These are phyloP conservation scores for Syngnathus scovelli DNA, from an alignment of 2,113 vertebrate genomes.

Conservation along the genomic window DNA sequence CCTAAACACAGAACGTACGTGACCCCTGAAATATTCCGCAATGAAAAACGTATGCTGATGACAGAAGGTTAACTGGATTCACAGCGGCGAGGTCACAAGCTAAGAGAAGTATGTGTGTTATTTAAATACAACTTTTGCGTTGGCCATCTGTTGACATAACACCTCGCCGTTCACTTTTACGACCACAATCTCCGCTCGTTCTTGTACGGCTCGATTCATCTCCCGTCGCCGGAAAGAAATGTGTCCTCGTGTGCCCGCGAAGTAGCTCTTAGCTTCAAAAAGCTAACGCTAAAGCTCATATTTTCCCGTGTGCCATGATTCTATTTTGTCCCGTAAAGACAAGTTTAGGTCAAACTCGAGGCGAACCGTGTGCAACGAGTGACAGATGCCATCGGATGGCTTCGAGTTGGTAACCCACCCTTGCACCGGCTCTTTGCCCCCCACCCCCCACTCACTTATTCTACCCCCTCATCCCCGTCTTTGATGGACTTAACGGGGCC, in stretches of 20 bases:
- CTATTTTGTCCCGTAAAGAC: not conserved
- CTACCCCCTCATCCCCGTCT: not conserved
- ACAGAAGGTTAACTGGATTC: conserved; percentile 25
- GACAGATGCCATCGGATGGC: conserved; percentile 29
- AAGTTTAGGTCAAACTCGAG: conserved; percentile 36
- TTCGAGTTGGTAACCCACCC: not conserved
- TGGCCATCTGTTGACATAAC: conserved; percentile 29
- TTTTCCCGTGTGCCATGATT: not conserved
- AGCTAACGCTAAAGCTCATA: no score
- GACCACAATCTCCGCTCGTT: not conserved
- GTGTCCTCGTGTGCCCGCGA: not conserved
- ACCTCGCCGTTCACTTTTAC: not conserved
- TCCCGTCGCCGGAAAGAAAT: not conserved
- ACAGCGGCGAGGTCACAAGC: conserved; percentile 26
- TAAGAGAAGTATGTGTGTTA: conserved; percentile 26
- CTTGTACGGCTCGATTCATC: not conserved
- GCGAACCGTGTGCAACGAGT: conserved; percentile 2
- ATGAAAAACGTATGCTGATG: conserved; percentile 23
- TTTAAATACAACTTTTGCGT: conserved; percentile 33
- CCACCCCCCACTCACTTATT: not conserved
- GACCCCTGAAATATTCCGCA: no score
- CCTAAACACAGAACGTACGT: no score
- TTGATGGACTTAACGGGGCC: conserved; percentile 34
- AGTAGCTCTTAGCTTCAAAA: not conserved
- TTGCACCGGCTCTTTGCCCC: not conserved